These are phyloP conservation scores for Larimichthys crocea DNA, from an alignment of 2,113 vertebrate genomes.

Conservation along the genomic window DNA sequence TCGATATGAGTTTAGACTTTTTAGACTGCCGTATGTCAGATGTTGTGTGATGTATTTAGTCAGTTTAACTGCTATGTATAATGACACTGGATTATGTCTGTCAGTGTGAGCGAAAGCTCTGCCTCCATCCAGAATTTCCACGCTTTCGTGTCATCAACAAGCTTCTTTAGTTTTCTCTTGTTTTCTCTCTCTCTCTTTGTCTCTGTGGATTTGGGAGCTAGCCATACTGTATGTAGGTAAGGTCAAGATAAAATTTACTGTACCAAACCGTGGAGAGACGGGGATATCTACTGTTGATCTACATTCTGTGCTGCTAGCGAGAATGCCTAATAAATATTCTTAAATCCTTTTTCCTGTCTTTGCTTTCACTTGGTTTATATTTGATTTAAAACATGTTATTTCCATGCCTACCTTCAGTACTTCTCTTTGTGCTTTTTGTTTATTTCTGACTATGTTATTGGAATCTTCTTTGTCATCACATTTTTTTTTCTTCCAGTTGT, in stretches of 20 bases:
- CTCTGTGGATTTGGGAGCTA: constrained; percentile 24
- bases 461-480: too few relatives aligned
- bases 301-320: neutral
- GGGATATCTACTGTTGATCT: neutral
- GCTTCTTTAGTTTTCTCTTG: neutral
- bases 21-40: constrained; percentile 55
- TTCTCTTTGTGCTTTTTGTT: neutral
- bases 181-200: neutral
- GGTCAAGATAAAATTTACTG: neutral
- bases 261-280: neutral
- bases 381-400: neutral
- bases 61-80: constrained; percentile 46
- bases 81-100: constrained; percentile 59
- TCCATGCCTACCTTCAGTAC: neutral
- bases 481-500: neutral
- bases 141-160: constrained; percentile 30
- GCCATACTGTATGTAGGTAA: neutral
- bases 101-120: constrained; percentile 43
- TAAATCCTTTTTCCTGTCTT: neutral
- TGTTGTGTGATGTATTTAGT: constrained; percentile 49
- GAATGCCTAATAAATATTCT: neutral
- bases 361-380: neutral
- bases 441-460: neutral
- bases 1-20: constrained; percentile 42
- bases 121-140: constrained; percentile 36